A percentile compares a stretch with the other conserved stretches of the same genome.
These are phyloP conservation scores for Istiophorus platypterus DNA, from an alignment of 2,113 vertebrate genomes.

Conservation along the genomic window DNA sequence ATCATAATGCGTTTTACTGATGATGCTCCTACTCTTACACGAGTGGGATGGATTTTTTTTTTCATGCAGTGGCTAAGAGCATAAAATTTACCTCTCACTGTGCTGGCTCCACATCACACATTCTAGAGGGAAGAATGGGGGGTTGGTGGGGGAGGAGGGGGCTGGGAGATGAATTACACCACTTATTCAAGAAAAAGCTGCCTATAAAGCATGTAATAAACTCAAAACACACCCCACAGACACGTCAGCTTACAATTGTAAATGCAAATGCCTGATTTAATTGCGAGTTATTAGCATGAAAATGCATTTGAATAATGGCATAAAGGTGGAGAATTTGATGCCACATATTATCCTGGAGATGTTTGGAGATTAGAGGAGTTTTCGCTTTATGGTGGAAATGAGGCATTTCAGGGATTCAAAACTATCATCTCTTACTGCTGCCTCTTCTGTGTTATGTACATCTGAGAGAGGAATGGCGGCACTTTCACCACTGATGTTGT, in stretches of 20 bases:
- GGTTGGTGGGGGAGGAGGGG: no score
- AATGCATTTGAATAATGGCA: slow-evolving; percentile 28
- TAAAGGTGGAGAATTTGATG: slow-evolving; percentile 4
- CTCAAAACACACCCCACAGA: slow-evolving; percentile 52
- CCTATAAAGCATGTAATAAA: slow-evolving; percentile 56
- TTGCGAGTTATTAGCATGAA: slow-evolving; percentile 49
- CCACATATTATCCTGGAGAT: background rate
- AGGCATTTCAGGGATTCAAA: slow-evolving; percentile 29
- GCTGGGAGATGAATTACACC: slow-evolving; percentile 42
- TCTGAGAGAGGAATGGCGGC: background rate
- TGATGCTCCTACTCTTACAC: slow-evolving; percentile 13
- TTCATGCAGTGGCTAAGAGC: slow-evolving; percentile 44
- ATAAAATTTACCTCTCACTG: slow-evolving; percentile 49
- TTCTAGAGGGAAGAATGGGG: slow-evolving; percentile 35
- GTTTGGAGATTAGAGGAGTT: slow-evolving; percentile 8
- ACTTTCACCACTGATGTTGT: background rate
- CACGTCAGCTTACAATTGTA: slow-evolving; percentile 36
- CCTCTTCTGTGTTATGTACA: background rate
- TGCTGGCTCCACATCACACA: slow-evolving; percentile 48
- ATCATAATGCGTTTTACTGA: slow-evolving; percentile 4
- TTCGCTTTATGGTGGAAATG: slow-evolving; percentile 6
- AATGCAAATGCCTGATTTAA: slow-evolving; percentile 42
- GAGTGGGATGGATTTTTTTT: slow-evolving; percentile 1
- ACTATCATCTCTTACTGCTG: background rate
- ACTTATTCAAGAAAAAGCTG: slow-evolving; percentile 50